These are phyloP conservation scores for Pyrgilauda ruficollis DNA, from an alignment of 2,113 vertebrate genomes.

Conservation along the genomic window DNA sequence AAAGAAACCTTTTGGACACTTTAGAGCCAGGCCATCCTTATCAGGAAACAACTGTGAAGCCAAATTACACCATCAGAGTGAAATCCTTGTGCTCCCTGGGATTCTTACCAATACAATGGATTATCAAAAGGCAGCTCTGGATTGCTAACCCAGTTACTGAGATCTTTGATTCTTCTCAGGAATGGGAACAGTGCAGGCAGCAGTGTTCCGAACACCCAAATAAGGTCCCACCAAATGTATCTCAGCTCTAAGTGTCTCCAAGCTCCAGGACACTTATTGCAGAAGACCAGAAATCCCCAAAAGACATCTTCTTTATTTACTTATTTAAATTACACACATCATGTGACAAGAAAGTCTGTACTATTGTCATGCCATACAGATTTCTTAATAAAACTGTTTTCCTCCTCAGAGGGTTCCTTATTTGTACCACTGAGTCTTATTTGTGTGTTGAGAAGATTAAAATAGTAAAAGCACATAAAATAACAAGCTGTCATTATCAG, in stretches of 20 bases:
- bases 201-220: background rate
- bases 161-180: background rate
- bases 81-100: background rate
- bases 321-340: background rate
- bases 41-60: background rate
- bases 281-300: background rate
- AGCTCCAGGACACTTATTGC: background rate
- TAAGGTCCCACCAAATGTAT: background rate
- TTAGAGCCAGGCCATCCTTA: background rate
- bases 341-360: background rate
- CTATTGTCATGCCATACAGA: background rate
- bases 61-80: background rate
- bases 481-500: background rate
- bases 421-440: background rate
- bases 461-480: background rate
- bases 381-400: conserved; percentile 20
- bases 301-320: background rate
- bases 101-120: background rate
- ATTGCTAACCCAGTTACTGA: background rate
- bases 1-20: background rate
- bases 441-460: background rate
- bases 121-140: background rate
- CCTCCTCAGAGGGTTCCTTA: background rate
- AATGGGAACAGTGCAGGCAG: background rate
- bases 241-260: background rate